phyloP scores from a whole-genome alignment of 2,797 vertebrate genomes.

The Hippoglossus hippoglossus region DNA sequence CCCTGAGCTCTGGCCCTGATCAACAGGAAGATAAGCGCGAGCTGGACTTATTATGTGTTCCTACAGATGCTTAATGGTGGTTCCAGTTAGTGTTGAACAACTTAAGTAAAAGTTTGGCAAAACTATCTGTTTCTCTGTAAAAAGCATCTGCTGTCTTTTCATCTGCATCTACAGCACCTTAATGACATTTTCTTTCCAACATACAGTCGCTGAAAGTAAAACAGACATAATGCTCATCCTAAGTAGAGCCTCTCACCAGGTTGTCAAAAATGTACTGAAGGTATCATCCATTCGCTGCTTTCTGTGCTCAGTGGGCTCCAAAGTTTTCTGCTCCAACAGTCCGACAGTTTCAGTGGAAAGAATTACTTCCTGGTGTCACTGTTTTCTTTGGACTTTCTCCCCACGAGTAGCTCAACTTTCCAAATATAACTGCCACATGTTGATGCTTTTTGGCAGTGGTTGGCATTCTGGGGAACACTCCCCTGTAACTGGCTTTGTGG shows the following conservation, averaged over 20 bases:
- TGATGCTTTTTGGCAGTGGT: slow-evolving; percentile 60
- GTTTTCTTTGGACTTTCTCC: slow-evolving; percentile 71
- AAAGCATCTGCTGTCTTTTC: not conserved
- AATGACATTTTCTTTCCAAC: not conserved
- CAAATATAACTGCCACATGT: slow-evolving; percentile 80
- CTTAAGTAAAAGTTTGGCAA: not conserved
- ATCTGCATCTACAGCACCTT: too few relatives aligned
- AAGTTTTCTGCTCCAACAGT: slow-evolving; percentile 32
- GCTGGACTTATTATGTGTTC: not conserved
- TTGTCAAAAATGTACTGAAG: slow-evolving; percentile 11
- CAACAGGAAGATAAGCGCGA: slow-evolving; percentile 76
- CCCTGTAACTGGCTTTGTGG: slow-evolving; percentile 67
- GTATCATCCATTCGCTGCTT: slow-evolving; percentile 25
- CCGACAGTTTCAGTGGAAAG: slow-evolving; percentile 64
- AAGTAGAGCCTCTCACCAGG: slow-evolving; percentile 7
- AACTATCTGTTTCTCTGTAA: not conserved
- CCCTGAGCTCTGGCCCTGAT: slow-evolving; percentile 70
- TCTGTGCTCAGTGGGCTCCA: slow-evolving; percentile 1
- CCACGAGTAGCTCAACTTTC: slow-evolving; percentile 76
- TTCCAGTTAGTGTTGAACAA: slow-evolving; percentile 1
- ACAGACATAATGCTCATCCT: slow-evolving; percentile 4
- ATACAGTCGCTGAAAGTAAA: slow-evolving; percentile 21
- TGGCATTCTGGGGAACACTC: slow-evolving; percentile 70
- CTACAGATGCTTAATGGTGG: not conserved
- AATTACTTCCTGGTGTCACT: slow-evolving; percentile 71